A percentile compares a stretch with the other conserved stretches of the same genome.
Conservation (phyloP, 2,113 vertebrate genomes). For the Hymenochirus boettgeri region DNA sequence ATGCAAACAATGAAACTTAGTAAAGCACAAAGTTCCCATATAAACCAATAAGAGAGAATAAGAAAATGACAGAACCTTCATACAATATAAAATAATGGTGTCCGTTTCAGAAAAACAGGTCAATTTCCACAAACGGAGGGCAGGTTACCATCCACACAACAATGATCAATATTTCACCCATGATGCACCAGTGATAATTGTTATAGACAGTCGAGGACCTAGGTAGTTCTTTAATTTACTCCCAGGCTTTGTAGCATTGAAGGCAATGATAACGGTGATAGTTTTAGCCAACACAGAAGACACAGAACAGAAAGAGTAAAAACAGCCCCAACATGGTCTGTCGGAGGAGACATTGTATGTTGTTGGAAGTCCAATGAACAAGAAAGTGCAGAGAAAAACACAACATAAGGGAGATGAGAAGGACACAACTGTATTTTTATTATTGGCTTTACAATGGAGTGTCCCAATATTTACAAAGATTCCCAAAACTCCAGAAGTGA, state of each 20-base stretch:
- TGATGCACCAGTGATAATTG: conserved; percentile 8
- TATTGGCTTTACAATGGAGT: conserved; percentile 31
- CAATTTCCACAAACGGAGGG: conserved; percentile 52
- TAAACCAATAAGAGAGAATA: conserved; percentile 60
- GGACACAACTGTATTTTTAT: conserved; percentile 30
- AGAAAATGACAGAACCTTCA: conserved; percentile 59
- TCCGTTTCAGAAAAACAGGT: conserved; percentile 49
- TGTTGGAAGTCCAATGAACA: conserved; percentile 22
- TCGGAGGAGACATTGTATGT: background rate
- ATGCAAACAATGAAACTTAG: conserved; percentile 60
- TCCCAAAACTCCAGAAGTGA: conserved; percentile 10
- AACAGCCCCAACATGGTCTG: conserved; percentile 22
- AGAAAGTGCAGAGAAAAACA: conserved; percentile 15
- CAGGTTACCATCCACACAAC: conserved; percentile 53
- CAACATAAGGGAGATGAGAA: conserved; percentile 26
- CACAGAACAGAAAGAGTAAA: conserved; percentile 26
- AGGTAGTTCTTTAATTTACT: conserved; percentile 23
- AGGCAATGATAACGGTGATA: conserved; percentile 28
- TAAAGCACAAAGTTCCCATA: conserved; percentile 61
- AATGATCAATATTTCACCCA: conserved; percentile 57
- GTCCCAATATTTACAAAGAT: conserved; percentile 31
- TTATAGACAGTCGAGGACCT: conserved; percentile 3
- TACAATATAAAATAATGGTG: conserved; percentile 60
- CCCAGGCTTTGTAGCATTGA: conserved; percentile 33
- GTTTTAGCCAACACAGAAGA: conserved; percentile 44